phyloP scores from a whole-genome alignment of 1,140 invertebrate genomes.

The Drosophila melanogaster region DNA sequence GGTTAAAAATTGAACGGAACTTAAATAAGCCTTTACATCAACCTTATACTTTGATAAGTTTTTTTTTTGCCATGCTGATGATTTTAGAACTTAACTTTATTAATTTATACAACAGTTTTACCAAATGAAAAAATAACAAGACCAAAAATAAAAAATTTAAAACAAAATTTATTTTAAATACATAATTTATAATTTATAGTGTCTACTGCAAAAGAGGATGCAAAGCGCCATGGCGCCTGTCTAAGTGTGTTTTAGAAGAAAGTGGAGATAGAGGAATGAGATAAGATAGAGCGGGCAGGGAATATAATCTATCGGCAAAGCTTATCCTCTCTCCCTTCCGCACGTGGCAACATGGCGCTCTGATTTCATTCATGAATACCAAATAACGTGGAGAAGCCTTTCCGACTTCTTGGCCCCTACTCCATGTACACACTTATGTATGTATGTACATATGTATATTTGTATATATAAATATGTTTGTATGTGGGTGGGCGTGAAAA shows the following conservation, averaged over 20 bases:
- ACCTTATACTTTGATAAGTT: no score
- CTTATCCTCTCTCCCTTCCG: slow-evolving; percentile 3
- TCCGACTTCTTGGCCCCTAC: slow-evolving; percentile 22
- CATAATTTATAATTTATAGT: neutral
- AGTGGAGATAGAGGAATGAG: slow-evolving; percentile 4
- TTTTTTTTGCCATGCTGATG: no score
- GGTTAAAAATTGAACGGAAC: no score
- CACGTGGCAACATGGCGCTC: slow-evolving; percentile 9
- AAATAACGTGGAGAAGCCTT: slow-evolving; percentile 36
- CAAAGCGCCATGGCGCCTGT: slow-evolving; percentile 32
- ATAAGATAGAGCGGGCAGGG: slow-evolving; percentile 14
- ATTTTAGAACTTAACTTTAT: no score
- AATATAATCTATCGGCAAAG: slow-evolving; percentile 12
- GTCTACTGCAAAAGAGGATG: slow-evolving; percentile 30
- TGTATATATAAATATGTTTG: neutral
- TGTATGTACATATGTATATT: neutral
- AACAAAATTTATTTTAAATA: no score
- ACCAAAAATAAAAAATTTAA: no score
- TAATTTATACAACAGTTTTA: no score
- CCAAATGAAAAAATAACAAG: no score
- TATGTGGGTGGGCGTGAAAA: slow-evolving; percentile 55
- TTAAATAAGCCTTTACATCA: no score
- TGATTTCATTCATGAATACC: slow-evolving; percentile 74
- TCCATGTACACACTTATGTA: neutral
- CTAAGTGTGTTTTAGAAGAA: slow-evolving; percentile 29